These are phyloP conservation scores for Ispidina picta DNA, from an alignment of 2,797 vertebrate genomes.

Conservation along the genomic window DNA sequence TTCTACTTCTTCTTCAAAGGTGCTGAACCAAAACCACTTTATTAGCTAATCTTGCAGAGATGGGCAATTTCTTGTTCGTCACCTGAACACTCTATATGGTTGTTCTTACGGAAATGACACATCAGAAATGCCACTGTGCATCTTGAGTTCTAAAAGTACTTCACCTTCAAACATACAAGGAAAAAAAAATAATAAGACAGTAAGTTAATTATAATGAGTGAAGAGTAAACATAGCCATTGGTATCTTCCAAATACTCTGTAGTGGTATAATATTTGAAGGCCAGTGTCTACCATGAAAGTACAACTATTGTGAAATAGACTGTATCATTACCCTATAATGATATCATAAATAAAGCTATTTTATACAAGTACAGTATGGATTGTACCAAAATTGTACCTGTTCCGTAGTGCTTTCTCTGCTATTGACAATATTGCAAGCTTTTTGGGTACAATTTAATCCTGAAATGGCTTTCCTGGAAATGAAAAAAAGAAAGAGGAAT, in stretches of 20 bases:
- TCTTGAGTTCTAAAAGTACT: neutral
- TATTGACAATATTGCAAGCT: neutral
- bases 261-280: neutral
- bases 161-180: neutral
- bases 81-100: neutral
- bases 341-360: constrained; percentile 22
- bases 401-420: neutral
- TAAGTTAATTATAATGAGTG: neutral
- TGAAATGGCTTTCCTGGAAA: neutral
- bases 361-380: neutral
- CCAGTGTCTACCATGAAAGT: neutral
- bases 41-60: neutral
- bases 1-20: neutral
- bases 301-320: neutral
- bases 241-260: neutral
- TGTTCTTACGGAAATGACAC: neutral
- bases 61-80: neutral
- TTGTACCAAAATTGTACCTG: neutral
- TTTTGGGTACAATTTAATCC: neutral
- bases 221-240: neutral
- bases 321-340: neutral
- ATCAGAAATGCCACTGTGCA: neutral
- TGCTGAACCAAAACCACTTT: neutral
- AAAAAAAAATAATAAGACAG: neutral
- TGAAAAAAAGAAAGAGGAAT: neutral